phyloP scores from a whole-genome alignment of 1,140 invertebrate genomes.

The Latrodectus geometricus region DNA sequence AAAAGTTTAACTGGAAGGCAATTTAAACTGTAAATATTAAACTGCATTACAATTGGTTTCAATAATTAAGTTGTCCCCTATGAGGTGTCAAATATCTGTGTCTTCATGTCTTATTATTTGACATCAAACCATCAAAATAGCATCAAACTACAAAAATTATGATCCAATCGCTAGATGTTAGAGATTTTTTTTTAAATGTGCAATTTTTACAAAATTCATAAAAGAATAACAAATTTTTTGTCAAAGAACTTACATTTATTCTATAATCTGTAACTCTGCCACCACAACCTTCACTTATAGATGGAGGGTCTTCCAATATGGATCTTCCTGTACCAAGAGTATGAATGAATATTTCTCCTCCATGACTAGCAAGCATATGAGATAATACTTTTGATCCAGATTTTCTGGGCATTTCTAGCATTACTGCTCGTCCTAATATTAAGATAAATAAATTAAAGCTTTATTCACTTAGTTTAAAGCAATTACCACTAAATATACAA shows the following conservation, averaged over 20 bases:
- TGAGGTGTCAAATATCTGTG: too few relatives aligned
- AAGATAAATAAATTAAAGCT: background rate
- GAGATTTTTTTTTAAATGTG: background rate
- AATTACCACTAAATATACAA: too few relatives aligned
- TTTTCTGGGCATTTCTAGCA: constrained; percentile 92
- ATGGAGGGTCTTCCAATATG: constrained; percentile 93
- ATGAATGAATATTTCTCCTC: constrained; percentile 96
- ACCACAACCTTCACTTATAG: constrained; percentile 92
- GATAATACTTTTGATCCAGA: constrained; percentile 88
- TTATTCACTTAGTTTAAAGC: too few relatives aligned
- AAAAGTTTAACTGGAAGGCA: too few relatives aligned
- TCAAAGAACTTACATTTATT: constrained; percentile 64
- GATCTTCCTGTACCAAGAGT: constrained; percentile 86
- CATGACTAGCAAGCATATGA: constrained; percentile 92
- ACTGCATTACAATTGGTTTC: too few relatives aligned
- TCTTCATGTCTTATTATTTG: too few relatives aligned
- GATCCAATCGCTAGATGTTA: too few relatives aligned
- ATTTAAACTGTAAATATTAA: too few relatives aligned
- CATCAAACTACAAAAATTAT: too few relatives aligned
- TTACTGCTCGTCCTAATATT: constrained; percentile 78
- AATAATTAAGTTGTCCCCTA: too few relatives aligned
- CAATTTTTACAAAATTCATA: background rate
- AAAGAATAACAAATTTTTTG: background rate
- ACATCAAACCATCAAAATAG: too few relatives aligned
- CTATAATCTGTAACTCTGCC: constrained; percentile 94